Evolutionary conservation across 2,113 vertebrate genomes (phyloP), one percentile per base, ranked within the genome.

Genomic region (Gavia stellata): DNA sequence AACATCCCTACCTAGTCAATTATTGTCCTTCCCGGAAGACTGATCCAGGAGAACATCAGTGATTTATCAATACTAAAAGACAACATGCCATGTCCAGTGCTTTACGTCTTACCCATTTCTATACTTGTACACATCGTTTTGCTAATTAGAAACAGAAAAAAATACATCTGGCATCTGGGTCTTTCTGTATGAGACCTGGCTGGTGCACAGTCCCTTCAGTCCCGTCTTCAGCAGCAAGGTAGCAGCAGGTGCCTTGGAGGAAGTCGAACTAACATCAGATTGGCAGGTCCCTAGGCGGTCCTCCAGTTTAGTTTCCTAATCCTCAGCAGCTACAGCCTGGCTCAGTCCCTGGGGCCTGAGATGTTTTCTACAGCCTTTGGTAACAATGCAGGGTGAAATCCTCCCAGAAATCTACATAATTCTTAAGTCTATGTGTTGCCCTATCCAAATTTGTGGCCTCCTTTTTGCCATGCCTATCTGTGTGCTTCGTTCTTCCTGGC

Each of bases 401-500:
- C 19, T 84, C 12, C 36, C 8, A 0, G 26, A 72, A 36, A 42
- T 31, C 14, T 8, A 12, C 19, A 10, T 65, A 75, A 50, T 80
- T 62, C 49, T 81, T 44, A 72, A 62, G 4, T 33, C 19, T 65
- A 0, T 77, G 12, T 66, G 9, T 36, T 73, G 16, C 14, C 86
- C 7, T 53, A 12, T 7, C 10, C 31, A 72, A 42, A 86, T 71
- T 16, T 87, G 26, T 59, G 10, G 8, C 17, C 12, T 6, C 11
- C 19, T 55, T 92, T 92, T 47, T 70, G 8, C 44, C 0, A 0
- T 0, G 0, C 45, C 49, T 73, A 18, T 34, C 49, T 25, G 6
- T 8, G 5, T n/a, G 23, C 28, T 58, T 81, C n/a, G 75, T 62
- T 72, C 36, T 87, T 86, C 42, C 33, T 23, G 18, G 0, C 20